Percentiles rank a stretch among this genome's conserved stretches.
Evolutionary conservation across 2,888 invertebrate species (phyloP).

Genomic region (Rhamnusium bicolor): DNA sequence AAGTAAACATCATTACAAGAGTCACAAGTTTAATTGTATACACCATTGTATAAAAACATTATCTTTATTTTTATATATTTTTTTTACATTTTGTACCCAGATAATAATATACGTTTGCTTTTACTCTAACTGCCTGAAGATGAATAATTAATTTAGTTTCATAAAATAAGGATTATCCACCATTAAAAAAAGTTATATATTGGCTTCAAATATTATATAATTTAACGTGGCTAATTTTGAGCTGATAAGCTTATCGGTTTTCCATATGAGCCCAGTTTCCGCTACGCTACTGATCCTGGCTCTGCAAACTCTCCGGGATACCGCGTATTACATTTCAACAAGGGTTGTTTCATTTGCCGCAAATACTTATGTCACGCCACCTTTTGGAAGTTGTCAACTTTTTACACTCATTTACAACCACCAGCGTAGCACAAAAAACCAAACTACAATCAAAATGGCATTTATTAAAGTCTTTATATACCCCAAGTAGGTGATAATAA

Average conservation of each 20-base stretch:
- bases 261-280: background rate
- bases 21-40: too few relatives aligned
- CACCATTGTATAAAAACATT: too few relatives aligned
- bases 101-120: too few relatives aligned
- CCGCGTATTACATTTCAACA: constrained; percentile 17
- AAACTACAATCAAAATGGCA: background rate
- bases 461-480: background rate
- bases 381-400: constrained; percentile 6
- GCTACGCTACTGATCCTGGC: background rate
- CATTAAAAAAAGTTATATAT: too few relatives aligned
- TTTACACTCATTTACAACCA: background rate
- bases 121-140: too few relatives aligned
- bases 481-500: background rate
- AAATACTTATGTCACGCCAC: constrained; percentile 23
- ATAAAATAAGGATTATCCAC: too few relatives aligned
- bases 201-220: too few relatives aligned
- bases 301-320: background rate
- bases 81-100: too few relatives aligned
- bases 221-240: background rate
- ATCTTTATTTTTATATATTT: too few relatives aligned
- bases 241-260: background rate
- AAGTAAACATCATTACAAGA: too few relatives aligned
- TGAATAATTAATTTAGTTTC: too few relatives aligned
- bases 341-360: constrained; percentile 17
- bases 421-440: background rate